These are phyloP conservation scores for Cephalotes varians DNA, from an alignment of 2,888 invertebrate genomes.

Conservation along the genomic window DNA sequence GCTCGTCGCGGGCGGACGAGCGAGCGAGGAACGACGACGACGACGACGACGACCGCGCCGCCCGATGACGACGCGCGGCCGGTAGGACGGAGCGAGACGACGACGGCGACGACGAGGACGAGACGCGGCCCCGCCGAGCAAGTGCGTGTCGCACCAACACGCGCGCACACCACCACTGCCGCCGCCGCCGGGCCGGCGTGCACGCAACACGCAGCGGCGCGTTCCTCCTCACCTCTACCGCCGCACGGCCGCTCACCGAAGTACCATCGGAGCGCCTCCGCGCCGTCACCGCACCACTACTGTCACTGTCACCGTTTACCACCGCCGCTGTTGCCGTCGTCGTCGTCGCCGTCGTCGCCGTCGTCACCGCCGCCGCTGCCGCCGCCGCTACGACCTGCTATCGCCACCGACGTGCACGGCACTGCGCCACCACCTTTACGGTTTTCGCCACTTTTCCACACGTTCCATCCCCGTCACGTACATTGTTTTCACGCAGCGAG, in stretches of 20 bases:
- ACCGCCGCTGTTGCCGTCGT: background rate
- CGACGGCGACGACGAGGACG: background rate
- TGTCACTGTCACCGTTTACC: conserved; percentile 55
- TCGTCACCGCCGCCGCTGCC: background rate
- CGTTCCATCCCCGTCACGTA: conserved; percentile 69
- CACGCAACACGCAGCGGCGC: conserved; percentile 26
- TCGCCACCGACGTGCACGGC: conserved; percentile 64
- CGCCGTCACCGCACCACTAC: conserved; percentile 54
- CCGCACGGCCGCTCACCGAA: conserved; percentile 62
- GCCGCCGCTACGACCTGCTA: background rate
- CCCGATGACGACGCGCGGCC: conserved; percentile 19
- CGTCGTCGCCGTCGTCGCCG: background rate
- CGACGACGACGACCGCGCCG: conserved; percentile 16
- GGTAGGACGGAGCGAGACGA: conserved; percentile 51
- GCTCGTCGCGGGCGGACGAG: background rate
- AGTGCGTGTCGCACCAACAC: conserved; percentile 69
- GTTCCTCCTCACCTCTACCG: background rate
- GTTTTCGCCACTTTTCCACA: conserved; percentile 76
- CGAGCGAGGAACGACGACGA: conserved; percentile 22
- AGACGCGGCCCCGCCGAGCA: conserved; percentile 58
- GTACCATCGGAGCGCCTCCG: conserved; percentile 66
- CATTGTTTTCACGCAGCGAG: conserved; percentile 67
- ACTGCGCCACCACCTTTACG: conserved; percentile 70
- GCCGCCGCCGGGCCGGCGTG: conserved; percentile 25
- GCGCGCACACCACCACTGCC: conserved; percentile 41